These are phyloP conservation scores for Cataglyphis albicans DNA, from an alignment of 2,888 invertebrate genomes.

Conservation along the genomic window DNA sequence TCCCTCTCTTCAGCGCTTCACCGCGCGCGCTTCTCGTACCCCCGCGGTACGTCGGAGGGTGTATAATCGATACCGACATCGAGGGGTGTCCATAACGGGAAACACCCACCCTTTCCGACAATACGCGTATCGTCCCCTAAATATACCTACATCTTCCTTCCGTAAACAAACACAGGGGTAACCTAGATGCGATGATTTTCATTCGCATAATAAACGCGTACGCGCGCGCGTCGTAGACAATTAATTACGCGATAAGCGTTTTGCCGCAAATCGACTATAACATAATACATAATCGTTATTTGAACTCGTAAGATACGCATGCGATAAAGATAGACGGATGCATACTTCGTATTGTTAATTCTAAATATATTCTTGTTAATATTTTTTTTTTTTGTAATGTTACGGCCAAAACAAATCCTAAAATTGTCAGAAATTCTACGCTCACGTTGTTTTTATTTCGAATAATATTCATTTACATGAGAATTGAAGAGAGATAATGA, in stretches of 20 bases:
- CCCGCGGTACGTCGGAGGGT: slow-evolving; percentile 69
- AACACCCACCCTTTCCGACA: slow-evolving; percentile 70
- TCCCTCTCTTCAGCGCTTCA: slow-evolving; percentile 69
- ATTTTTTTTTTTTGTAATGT: background rate
- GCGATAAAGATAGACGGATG: background rate
- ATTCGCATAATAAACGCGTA: slow-evolving; percentile 14
- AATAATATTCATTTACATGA: background rate
- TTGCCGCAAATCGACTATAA: background rate
- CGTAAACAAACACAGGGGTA: slow-evolving; percentile 66
- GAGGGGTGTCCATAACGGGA: slow-evolving; percentile 80
- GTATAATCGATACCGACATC: slow-evolving; percentile 83
- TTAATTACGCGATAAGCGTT: slow-evolving; percentile 19
- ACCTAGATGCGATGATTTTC: slow-evolving; percentile 59
- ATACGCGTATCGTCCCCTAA: slow-evolving; percentile 68
- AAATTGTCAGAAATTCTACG: background rate
- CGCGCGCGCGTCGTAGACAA: slow-evolving; percentile 3
- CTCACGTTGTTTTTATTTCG: background rate
- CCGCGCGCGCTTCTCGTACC: slow-evolving; percentile 65
- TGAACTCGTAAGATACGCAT: background rate
- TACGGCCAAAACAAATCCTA: background rate
- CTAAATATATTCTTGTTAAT: background rate
- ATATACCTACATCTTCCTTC: slow-evolving; percentile 62
- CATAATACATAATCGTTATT: background rate
- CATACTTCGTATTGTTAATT: background rate
- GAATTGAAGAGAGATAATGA: background rate